phyloP scores from a whole-genome alignment of 1,140 invertebrate genomes.

The Pseudomyrmex sp. region DNA sequence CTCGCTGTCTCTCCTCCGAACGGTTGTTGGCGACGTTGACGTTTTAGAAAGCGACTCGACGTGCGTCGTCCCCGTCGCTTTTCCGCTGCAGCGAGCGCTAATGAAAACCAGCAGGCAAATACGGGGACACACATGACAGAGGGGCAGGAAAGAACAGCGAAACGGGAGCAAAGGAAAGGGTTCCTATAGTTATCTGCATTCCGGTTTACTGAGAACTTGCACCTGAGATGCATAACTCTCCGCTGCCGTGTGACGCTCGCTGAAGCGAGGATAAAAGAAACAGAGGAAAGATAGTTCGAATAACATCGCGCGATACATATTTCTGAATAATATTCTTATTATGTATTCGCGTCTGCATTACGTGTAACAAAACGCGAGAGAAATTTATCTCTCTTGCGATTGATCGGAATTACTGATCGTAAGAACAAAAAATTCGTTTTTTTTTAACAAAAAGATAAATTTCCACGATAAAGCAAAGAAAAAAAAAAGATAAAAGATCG shows the following conservation, averaged over 20 bases:
- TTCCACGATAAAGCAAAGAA: not conserved
- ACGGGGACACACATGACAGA: constrained; percentile 43
- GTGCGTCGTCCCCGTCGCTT: constrained; percentile 53
- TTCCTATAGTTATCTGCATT: constrained; percentile 80
- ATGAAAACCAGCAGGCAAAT: constrained; percentile 59
- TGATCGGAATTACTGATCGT: constrained; percentile 45
- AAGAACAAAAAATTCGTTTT: constrained; percentile 2
- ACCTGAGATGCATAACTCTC: constrained; percentile 81
- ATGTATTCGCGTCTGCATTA: no score
- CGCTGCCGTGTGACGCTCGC: constrained; percentile 52
- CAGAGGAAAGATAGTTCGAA: constrained; percentile 41
- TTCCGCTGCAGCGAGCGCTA: constrained; percentile 58
- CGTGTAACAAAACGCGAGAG: no score
- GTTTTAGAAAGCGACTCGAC: constrained; percentile 69
- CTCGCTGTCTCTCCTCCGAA: constrained; percentile 22
- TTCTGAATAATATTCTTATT: no score
- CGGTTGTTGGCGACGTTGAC: constrained; percentile 44
- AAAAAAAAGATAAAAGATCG: no score
- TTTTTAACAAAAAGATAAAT: not conserved
- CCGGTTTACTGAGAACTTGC: constrained; percentile 80
- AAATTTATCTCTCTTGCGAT: constrained; percentile 49
- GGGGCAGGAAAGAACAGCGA: constrained; percentile 34
- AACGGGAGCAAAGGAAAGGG: constrained; percentile 47
- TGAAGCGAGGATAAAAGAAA: constrained; percentile 52
- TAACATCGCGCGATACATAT: constrained; percentile 14